Base-by-base conservation (phyloP, 1,140 invertebrate genomes). In the Drosophila lacteicornis region DNA sequence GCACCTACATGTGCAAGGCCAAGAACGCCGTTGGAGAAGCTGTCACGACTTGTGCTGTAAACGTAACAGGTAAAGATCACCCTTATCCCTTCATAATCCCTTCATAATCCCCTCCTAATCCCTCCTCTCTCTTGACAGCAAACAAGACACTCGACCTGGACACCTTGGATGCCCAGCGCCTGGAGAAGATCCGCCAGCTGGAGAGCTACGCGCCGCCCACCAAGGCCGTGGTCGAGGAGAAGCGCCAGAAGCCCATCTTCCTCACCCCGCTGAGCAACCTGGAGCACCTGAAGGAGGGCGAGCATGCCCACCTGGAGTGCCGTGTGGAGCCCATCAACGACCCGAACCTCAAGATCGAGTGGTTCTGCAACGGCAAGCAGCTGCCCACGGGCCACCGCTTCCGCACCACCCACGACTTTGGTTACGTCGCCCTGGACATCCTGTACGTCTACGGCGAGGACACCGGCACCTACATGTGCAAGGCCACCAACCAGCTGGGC, bases 251-350 rank as follows among this genome's bases (percentile, higher is more conserved):
- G 92, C 97, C 97, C 73, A 95, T 97, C 4, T 98, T 98, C 94
- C 93, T 97, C 1, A 98, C 97, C 9, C 96, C 97, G 40, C 94
- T 98, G 2, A 96, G 95, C 73, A 98, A 96, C 91, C 93, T 98
- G 59, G 97, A 98, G 90, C 96, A 97, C 91, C 91, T 98, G 12
- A 97, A 97, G 92, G 98, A 99, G 94, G 97, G 97, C 51, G 97
- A 98, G 88, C 97, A 97, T 74, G 97, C 97, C 75, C 98, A 99
- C 94, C 95, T 99, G 75, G 99, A 99, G 94, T 98, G 97, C 90
- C 95, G 98, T 62, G 96, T 99, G 17, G 97, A 99, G 86, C 99
- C 98, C 12, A 97, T 99, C 71, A 99, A 98, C 91, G 98, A 99
- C 93, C 95, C 98, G 2, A 97, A 98, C 79, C 94, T 99, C 80